These are phyloP conservation scores for Motacilla tschutschensis DNA, from an alignment of 2,113 vertebrate genomes.

Conservation along the genomic window DNA sequence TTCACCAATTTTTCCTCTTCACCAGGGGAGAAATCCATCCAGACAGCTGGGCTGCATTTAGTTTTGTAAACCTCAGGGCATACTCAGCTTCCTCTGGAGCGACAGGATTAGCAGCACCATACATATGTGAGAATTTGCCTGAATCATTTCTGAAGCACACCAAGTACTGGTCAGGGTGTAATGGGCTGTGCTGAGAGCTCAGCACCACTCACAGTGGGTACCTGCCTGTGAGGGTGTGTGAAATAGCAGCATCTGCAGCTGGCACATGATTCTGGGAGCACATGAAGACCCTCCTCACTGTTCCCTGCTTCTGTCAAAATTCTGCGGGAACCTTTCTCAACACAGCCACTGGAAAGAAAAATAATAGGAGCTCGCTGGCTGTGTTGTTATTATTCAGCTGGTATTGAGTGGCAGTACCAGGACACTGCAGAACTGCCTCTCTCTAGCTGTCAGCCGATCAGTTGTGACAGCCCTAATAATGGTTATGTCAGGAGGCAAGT, in stretches of 20 bases:
- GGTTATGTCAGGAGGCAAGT: slow-evolving; percentile 59
- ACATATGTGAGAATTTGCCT: neutral
- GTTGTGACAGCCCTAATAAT: slow-evolving; percentile 64
- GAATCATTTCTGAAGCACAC: neutral
- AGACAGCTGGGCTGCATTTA: slow-evolving; percentile 33
- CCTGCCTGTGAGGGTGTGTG: neutral
- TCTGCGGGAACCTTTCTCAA: neutral
- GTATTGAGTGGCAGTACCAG: slow-evolving; percentile 47
- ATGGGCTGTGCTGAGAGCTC: neutral
- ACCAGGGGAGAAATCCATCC: neutral
- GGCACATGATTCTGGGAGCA: neutral
- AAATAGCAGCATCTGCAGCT: accelerated
- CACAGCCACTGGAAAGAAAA: neutral
- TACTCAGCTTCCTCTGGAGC: neutral
- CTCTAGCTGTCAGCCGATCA: slow-evolving; percentile 29
- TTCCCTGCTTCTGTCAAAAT: slow-evolving; percentile 27
- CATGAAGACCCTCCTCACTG: neutral
- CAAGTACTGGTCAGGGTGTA: neutral
- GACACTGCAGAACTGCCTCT: slow-evolving; percentile 25
- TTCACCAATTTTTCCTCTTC: slow-evolving; percentile 40
- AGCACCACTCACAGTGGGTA: accelerated
- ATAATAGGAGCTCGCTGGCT: neutral
- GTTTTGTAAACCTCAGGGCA: slow-evolving; percentile 24
- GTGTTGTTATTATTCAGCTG: slow-evolving; percentile 32
- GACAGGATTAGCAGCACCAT: neutral